Evolutionary conservation across 2,797 vertebrate species (phyloP), one percentile per base, ranked within the genome.

Genomic region (Sternarchorhynchus goeldii): DNA sequence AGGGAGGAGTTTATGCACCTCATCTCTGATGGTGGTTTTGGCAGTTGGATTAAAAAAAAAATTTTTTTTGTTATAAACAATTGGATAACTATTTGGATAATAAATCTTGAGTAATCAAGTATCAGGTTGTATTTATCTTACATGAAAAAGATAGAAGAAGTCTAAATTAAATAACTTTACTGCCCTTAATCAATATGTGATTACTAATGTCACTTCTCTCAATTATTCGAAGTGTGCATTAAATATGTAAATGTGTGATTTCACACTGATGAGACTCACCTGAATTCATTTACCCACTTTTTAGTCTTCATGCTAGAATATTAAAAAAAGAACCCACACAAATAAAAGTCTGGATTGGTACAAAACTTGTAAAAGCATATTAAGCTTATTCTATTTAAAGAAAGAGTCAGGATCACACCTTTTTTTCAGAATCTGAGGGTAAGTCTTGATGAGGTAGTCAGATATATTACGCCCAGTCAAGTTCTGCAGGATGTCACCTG

Each of bases 361-460:
- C 36, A 67, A 70, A 80, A 57, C 12, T 10, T 50, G 45, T 12
- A 14, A 10, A n/a, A 29, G 20, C 0, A 2, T n/a, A 21, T 32
- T 31, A 2, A 39, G 4, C 14, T 20, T 68, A 2, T 25, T 55
- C 17, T 4, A 55, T 8, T 57, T 1, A 20, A 6, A 8, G 14
- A 65, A 8, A 16, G 16, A 2, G 18, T 25, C 20, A 29, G 29
- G 64, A 36, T 25, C 57, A 63, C 55, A 97, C 96, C 95, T 95
- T 80, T 91, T 92, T 81, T 88, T 93, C 73, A 98, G 91, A 82
- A 97, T 93, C 84, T 94, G 91, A 0, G 95, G 88, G 83, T 97
- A 98, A 4, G 95, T 97, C 90, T 98, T 98, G 78, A 96, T 93
- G 85, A 98, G 91, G 84, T 96, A 96, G 89, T 98, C 95, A 0